Evolutionary conservation across 2,888 invertebrate species (phyloP).

Genomic region (Trachelus troglodyta): DNA sequence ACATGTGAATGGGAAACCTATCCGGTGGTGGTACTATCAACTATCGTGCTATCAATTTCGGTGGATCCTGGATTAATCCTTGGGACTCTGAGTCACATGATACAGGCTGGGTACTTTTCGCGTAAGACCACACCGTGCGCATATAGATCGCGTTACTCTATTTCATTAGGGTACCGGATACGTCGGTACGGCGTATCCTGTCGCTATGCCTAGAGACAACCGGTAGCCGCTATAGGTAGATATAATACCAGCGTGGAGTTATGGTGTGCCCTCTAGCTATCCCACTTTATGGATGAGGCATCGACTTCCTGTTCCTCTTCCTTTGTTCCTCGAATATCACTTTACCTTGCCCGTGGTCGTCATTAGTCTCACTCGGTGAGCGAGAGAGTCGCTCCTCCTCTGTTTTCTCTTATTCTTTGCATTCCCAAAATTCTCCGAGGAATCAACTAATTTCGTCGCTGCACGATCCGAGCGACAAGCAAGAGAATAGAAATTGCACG

Average conservation of each 20-base stretch:
- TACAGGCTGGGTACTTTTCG: conserved; percentile 21
- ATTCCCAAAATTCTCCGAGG: too few relatives aligned
- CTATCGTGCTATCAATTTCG: too few relatives aligned
- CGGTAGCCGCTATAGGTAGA: conserved; percentile 19
- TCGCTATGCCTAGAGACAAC: conserved; percentile 36
- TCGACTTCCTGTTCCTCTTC: conserved; percentile 46
- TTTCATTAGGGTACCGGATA: conserved; percentile 60
- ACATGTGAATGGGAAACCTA: too few relatives aligned
- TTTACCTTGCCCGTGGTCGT: conserved; percentile 36
- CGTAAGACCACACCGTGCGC: conserved; percentile 53
- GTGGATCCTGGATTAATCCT: conserved; percentile 31
- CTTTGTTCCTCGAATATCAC: conserved; percentile 54
- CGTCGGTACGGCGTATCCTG: conserved; percentile 38
- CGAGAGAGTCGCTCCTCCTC: too few relatives aligned
- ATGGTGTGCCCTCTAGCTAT: conserved; percentile 10
- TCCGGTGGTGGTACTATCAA: too few relatives aligned
- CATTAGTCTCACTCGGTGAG: too few relatives aligned
- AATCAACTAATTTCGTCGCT: too few relatives aligned
- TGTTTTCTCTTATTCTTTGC: too few relatives aligned
- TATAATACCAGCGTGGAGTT: too few relatives aligned
- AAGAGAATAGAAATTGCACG: too few relatives aligned
- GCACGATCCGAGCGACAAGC: too few relatives aligned
- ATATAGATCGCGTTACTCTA: conserved; percentile 62
- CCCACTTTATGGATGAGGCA: conserved; percentile 43
- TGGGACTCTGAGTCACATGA: conserved; percentile 36